Evolutionary conservation across 1,140 invertebrate genomes (phyloP), one percentile per base, ranked within the genome.

Genomic region (Calliopsis andreniformis): DNA sequence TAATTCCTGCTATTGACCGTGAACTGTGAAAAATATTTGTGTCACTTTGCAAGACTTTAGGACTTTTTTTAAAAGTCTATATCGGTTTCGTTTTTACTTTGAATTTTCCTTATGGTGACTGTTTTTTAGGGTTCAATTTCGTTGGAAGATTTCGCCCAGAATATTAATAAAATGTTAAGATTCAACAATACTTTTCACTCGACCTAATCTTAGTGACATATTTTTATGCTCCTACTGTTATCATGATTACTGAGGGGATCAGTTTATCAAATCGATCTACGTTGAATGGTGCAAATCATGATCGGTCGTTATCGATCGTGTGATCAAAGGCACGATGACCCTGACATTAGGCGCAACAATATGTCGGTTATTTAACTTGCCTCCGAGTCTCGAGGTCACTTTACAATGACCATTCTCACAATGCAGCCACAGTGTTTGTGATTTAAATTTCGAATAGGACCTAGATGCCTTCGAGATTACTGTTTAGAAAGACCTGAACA

Each of bases 401-500:
- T 51, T 67, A 39, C 10, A 35, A 45, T n/a, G 32, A 69, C 28
- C 25, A 59, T 43, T 25, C 20, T 68, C n/a, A n/a, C 35, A 10
- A 18, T 23, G 8, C 28, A 39, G 42, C 45, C 58, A 59, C 30
- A 3, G 35, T 71, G 23, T 39, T 61, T 71, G 32, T 42, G 39
- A 49, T 71, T 53, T 71, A 63, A 62, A 71, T 51, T 62, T 10
- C 18, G 42, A 63, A 49, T 58, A 23, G 58, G 32, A 39, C 23
- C 67, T 12, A 69, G n/a, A 47, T 32, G 28, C n/a, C 55, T 18
- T 16, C 3, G 14, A 47, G 53, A 45, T 47, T 69, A 35, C 45
- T 47, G 42, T 69, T 58, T 69, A 30, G 28, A 59, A 23, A 69
- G 55, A 14, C 30, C 18, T 47, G 20, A 69, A 59, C 39, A 53